Conservation (phyloP, 2,113 vertebrate genomes). For the Colius striatus region DNA sequence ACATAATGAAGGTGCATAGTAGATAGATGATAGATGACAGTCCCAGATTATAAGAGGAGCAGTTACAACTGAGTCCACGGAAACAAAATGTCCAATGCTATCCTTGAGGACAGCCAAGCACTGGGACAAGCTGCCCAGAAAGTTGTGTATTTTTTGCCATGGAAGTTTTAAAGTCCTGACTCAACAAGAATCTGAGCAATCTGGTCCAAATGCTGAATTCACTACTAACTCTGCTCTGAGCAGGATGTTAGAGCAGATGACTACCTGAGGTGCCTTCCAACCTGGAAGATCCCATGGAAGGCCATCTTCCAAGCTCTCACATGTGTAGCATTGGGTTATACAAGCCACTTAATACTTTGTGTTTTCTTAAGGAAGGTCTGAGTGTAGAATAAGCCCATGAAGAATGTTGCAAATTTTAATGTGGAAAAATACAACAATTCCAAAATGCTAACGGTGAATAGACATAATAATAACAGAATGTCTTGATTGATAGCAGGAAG, state of each 20-base stretch:
- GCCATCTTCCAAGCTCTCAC: not conserved
- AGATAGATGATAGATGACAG: not conserved
- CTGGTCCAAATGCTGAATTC: not conserved
- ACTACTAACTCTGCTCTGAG: not conserved
- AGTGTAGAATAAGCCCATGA: not conserved
- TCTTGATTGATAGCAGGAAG: not conserved
- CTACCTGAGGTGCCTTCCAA: not conserved
- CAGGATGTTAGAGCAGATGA: not conserved
- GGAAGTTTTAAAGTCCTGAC: not conserved
- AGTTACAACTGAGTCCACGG: not conserved
- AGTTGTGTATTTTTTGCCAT: not conserved
- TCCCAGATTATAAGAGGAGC: not conserved
- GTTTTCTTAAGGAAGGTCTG: not conserved
- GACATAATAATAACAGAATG: not conserved
- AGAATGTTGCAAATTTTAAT: not conserved
- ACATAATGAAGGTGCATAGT: rapidly evolving
- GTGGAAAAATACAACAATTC: not conserved
- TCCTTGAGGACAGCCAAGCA: not conserved
- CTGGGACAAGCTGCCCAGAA: not conserved
- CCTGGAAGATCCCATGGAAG: not conserved
- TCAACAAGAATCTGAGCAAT: not conserved
- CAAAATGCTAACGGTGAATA: not conserved
- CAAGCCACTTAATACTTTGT: not conserved
- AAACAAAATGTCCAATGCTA: not conserved
- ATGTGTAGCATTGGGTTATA: not conserved